Evolutionary conservation across 35 echinoderm and acorn worm species (phyloP).

Genomic region (Amphiura filiformis): DNA sequence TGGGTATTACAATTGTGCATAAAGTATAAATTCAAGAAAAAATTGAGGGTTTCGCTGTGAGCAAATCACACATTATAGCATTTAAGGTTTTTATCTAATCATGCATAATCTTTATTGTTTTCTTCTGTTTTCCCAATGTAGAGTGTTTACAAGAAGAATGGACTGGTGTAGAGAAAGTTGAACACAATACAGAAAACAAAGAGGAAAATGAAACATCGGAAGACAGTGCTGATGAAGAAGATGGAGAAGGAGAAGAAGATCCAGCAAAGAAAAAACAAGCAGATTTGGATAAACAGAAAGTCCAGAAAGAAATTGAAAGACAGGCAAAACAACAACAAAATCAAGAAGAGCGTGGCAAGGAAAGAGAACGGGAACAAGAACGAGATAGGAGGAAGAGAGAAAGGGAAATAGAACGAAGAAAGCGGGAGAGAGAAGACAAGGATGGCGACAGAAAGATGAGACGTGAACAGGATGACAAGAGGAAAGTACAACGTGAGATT

Average conservation of each 20-base stretch:
- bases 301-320: slow-evolving; percentile 23
- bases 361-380: neutral
- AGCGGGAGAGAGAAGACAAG: neutral
- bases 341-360: neutral
- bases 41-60: too few species aligned
- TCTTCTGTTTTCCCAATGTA: too few species aligned
- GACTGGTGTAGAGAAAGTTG: slow-evolving; percentile 43
- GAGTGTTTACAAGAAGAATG: slow-evolving; percentile 43
- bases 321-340: neutral
- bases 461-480: neutral
- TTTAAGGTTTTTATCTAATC: too few species aligned
- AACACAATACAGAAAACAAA: slow-evolving; percentile 8
- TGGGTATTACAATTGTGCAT: too few species aligned
- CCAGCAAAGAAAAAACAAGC: neutral
- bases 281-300: neutral
- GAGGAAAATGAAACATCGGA: neutral
- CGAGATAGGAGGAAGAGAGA: neutral
- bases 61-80: too few species aligned
- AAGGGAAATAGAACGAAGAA: neutral
- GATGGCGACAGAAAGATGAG: neutral
- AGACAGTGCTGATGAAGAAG: slow-evolving; percentile 3
- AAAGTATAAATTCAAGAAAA: too few species aligned
- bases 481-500: neutral
- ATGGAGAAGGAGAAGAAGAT: neutral
- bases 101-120: too few species aligned